A percentile compares a stretch with the other conserved stretches of the same genome.
Conservation (phyloP, 2,797 vertebrate species). For the Lophotriccus pileatus region DNA sequence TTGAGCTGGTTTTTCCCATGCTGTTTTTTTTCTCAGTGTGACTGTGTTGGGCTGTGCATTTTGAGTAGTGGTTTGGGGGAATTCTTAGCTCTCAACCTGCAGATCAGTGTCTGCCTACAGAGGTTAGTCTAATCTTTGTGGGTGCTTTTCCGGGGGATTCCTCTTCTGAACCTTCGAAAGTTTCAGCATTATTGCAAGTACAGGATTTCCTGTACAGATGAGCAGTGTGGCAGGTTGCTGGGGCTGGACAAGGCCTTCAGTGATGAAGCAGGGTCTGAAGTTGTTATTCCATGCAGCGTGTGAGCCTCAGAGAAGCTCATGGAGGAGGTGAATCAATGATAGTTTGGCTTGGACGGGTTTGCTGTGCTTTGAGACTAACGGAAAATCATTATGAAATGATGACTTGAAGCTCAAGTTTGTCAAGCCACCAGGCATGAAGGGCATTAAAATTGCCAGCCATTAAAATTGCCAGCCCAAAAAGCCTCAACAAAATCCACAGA, state of each 20-base stretch:
- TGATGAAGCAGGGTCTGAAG: neutral
- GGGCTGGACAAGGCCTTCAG: neutral
- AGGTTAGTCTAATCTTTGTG: neutral
- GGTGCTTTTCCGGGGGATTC: neutral
- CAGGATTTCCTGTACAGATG: neutral
- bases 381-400: neutral
- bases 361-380: neutral
- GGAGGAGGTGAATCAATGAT: neutral
- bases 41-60: neutral
- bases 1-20: neutral
- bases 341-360: neutral
- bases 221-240: neutral
- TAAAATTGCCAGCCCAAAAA: neutral
- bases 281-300: neutral
- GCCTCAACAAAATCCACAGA: accelerated
- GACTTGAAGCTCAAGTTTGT: neutral
- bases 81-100: neutral
- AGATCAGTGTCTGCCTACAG: neutral
- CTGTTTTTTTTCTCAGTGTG: neutral
- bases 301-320: neutral
- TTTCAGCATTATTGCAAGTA: neutral
- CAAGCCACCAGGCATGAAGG: neutral
- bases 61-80: neutral
- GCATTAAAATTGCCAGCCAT: neutral
- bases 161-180: neutral